phyloP scores from a whole-genome alignment of 2,797 vertebrate genomes.

The Eremophila alpestris region DNA sequence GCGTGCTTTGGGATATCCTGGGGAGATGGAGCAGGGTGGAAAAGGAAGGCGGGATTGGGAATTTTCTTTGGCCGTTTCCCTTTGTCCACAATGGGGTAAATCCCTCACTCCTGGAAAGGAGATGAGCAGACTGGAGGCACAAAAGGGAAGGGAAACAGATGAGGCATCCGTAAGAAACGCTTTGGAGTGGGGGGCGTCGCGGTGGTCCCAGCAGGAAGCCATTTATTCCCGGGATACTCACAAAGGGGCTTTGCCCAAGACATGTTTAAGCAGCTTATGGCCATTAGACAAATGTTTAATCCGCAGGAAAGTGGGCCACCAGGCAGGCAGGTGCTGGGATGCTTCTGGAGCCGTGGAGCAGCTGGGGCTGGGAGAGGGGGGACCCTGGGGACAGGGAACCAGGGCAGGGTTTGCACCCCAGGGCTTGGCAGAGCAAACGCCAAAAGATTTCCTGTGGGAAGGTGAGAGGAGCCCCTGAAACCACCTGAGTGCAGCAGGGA shows the following conservation, averaged over 20 bases:
- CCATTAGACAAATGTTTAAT: slow-evolving; percentile 50
- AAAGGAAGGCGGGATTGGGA: background rate
- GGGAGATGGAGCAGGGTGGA: background rate
- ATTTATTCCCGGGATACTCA: background rate
- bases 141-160: background rate
- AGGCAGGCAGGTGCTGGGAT: background rate
- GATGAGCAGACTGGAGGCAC: background rate
- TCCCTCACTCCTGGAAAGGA: background rate
- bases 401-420: background rate
- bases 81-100: background rate
- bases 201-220: background rate
- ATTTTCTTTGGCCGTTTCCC: background rate
- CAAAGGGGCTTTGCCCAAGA: slow-evolving; percentile 49
- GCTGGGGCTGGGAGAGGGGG: background rate
- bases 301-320: slow-evolving; percentile 42
- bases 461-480: background rate
- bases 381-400: background rate
- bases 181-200: background rate
- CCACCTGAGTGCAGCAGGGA: too few relatives aligned
- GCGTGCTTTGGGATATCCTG: background rate
- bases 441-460: background rate
- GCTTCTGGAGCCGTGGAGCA: background rate
- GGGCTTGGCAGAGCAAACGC: rapidly evolving
- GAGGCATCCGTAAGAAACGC: background rate
- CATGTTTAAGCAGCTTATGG: slow-evolving; percentile 53